These are phyloP conservation scores for Lasaia peninsularis DNA, from an alignment of 1,140 invertebrate genomes.

Conservation along the genomic window DNA sequence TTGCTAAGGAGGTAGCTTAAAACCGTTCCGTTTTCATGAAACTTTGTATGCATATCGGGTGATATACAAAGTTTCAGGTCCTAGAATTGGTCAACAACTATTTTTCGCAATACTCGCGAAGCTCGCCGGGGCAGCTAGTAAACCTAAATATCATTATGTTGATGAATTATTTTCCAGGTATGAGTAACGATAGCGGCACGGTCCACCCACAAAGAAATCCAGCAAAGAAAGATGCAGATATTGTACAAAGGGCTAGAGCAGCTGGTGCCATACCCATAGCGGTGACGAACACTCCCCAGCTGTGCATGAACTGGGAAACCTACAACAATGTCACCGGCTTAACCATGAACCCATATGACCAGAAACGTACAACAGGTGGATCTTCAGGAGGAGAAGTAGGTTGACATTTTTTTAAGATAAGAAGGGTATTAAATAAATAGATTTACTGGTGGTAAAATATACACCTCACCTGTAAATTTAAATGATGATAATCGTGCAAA, in stretches of 20 bases:
- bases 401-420: slow-evolving; percentile 16
- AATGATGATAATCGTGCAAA: too few relatives aligned
- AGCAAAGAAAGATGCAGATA: slow-evolving; percentile 84
- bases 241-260: slow-evolving; percentile 81
- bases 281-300: slow-evolving; percentile 94
- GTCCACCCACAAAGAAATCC: slow-evolving; percentile 74
- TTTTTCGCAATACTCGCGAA: too few relatives aligned
- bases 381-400: slow-evolving; percentile 87
- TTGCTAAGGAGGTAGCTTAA: too few relatives aligned
- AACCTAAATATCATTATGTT: too few relatives aligned
- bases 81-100: too few relatives aligned
- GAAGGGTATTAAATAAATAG: not conserved
- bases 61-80: too few relatives aligned
- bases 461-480: too few relatives aligned
- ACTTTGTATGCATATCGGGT: too few relatives aligned
- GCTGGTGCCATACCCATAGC: slow-evolving; percentile 92
- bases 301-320: slow-evolving; percentile 94
- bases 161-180: slow-evolving; percentile 46
- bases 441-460: too few relatives aligned
- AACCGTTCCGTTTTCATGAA: too few relatives aligned
- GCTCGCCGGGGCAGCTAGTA: too few relatives aligned
- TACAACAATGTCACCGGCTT: slow-evolving; percentile 91
- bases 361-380: slow-evolving; percentile 84
- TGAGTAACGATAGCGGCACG: slow-evolving; percentile 78
- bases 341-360: slow-evolving; percentile 94